Conservation (phyloP, 2,888 invertebrate genomes). For the Tetragonisca angustula region DNA sequence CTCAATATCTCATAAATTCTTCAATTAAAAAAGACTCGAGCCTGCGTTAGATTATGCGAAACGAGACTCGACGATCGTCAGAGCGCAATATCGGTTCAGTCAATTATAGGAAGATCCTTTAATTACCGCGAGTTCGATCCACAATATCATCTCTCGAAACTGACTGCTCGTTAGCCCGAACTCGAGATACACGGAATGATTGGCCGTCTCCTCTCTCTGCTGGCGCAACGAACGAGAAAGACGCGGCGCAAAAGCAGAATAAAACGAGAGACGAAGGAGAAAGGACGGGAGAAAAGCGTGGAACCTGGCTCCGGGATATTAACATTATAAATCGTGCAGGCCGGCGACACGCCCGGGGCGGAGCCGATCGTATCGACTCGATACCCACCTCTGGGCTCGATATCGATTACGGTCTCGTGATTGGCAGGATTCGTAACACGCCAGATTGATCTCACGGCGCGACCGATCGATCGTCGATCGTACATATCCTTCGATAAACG, state of each 20-base stretch:
- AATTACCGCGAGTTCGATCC: constrained; percentile 33
- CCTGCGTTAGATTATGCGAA: not conserved
- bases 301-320: constrained; percentile 78
- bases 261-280: constrained; percentile 28
- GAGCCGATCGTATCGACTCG: constrained; percentile 81
- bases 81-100: not conserved
- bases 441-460: constrained; percentile 73
- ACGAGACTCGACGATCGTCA: not conserved
- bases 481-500: constrained; percentile 48
- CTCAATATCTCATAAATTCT: not conserved
- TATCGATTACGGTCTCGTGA: constrained; percentile 82
- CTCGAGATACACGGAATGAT: constrained; percentile 48
- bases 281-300: constrained; percentile 57
- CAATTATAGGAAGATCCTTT: constrained; percentile 41
- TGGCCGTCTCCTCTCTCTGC: constrained; percentile 12
- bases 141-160: constrained; percentile 29
- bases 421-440: constrained; percentile 82
- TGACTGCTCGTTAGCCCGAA: constrained; percentile 51
- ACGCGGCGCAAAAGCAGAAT: constrained; percentile 23
- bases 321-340: constrained; percentile 83
- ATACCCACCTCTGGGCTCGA: constrained; percentile 78
- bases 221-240: constrained; percentile 2
- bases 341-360: constrained; percentile 83
- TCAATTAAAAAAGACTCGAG: not conserved
- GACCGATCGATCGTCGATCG: constrained; percentile 61